Conservation (phyloP, 2,888 invertebrate genomes). For the Micropterix aruncella region DNA sequence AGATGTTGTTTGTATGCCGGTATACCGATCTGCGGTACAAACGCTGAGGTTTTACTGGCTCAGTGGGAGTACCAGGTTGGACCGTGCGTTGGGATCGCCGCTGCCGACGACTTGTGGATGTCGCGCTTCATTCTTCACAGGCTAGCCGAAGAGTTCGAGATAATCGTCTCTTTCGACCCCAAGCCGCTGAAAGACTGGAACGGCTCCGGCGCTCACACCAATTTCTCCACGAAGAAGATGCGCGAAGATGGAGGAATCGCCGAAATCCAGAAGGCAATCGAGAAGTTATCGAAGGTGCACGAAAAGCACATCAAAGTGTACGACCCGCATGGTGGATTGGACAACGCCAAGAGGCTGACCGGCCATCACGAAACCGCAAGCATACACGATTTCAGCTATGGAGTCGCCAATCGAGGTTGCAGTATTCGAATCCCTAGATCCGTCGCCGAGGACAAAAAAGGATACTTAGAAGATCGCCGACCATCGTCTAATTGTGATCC, state of each 20-base stretch:
- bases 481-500: slow-evolving; percentile 91
- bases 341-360: slow-evolving; percentile 78
- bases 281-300: slow-evolving; percentile 68
- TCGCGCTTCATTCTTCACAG: slow-evolving; percentile 60
- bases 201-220: slow-evolving; percentile 67
- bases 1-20: slow-evolving; percentile 83
- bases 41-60: slow-evolving; percentile 87
- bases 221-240: slow-evolving; percentile 69
- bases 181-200: slow-evolving; percentile 65
- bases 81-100: slow-evolving; percentile 61
- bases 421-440: slow-evolving; percentile 89
- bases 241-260: slow-evolving; percentile 55
- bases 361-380: slow-evolving; percentile 80
- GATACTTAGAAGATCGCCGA: slow-evolving; percentile 92
- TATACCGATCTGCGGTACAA: slow-evolving; percentile 69
- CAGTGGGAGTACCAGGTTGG: slow-evolving; percentile 76
- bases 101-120: slow-evolving; percentile 66
- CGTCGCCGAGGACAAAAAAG: slow-evolving; percentile 81
- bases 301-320: slow-evolving; percentile 75
- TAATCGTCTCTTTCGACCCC: slow-evolving; percentile 39
- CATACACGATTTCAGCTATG: slow-evolving; percentile 78
- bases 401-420: slow-evolving; percentile 87
- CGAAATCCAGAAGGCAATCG: slow-evolving; percentile 75
- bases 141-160: slow-evolving; percentile 64
- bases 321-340: slow-evolving; percentile 75